Base-by-base conservation (phyloP, 2,888 invertebrate genomes). In the Masnerella sp. region DNA sequence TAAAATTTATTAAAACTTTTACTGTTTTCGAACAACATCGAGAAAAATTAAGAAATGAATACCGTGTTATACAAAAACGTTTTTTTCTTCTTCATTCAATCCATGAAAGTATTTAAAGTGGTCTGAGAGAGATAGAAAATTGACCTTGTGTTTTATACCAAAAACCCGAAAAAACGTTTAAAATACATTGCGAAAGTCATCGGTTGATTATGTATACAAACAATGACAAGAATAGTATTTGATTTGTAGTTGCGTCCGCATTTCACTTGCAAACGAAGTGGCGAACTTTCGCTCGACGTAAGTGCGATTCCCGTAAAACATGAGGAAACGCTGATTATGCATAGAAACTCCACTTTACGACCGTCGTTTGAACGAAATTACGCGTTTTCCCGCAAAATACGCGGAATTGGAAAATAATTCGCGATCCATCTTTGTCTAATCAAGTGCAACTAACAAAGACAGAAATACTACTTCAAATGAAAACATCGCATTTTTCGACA, bases 201-300 rank as follows among this genome's bases (percentile, higher is more conserved):
- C 25, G 5, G 25, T 25, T 25, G 7, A 8, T 34, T 22, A 56
- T 56, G 54, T 4, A 54, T 22, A 42, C 36, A 62, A 62, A 62
- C 45, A 58, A 47, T 56, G 49, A 38, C 15, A 38, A 22, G 42
- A 34, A 40, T 15, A 49, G 47, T 67, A 56, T 51, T 58, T 32
- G 0, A 9, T 11, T 9, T 4, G 11, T n/a, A n/a, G 32, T 58
- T n/a, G 7, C 47, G 38, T 40, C 40, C 34, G 47, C 51, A 52
- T 62, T 68, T 68, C 73, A 56, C 68, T 51, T 68, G 62, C 62
- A 49, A 67, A 52, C 52, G 68, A 45, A 72, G 36, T 51, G 34
- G 61, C 42, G 18, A 65, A 72, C 72, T 72, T 72, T 72, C 72
- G 45, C 72, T 67, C 42, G 40, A 58, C 64, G 64, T 65, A 65